Evolutionary conservation across 2,888 invertebrate species (phyloP).

Genomic region (Eilema depressum): DNA sequence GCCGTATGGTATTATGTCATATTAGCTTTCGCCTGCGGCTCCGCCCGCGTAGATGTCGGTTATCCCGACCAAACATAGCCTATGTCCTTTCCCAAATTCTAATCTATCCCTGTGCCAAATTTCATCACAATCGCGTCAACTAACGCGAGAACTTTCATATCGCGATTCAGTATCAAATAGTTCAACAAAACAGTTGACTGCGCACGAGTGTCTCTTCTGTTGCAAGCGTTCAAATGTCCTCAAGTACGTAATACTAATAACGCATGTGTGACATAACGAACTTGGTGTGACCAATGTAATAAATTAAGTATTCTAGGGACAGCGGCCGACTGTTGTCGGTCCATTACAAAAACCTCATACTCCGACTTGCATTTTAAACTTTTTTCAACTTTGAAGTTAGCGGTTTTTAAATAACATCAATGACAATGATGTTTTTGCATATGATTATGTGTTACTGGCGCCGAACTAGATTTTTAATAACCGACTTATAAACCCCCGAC

Average conservation of each 20-base stretch:
- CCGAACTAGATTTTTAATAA: no score
- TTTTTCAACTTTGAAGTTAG: slow-evolving; percentile 8
- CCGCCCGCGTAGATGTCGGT: no score
- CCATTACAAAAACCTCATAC: neutral
- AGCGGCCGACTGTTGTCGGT: neutral
- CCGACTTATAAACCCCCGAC: no score
- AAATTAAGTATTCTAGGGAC: neutral
- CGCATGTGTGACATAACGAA: neutral
- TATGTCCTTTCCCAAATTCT: no score
- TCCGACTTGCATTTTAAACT: slow-evolving; percentile 12
- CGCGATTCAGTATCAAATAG: no score
- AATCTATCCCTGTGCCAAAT: no score
- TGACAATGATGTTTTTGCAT: neutral
- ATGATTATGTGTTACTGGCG: neutral
- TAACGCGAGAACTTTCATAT: no score
- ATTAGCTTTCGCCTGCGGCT: no score
- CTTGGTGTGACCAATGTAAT: neutral
- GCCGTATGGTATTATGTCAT: no score
- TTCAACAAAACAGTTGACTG: neutral
- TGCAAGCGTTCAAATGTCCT: neutral
- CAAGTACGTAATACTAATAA: neutral
- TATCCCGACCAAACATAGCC: no score
- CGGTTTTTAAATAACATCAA: neutral
- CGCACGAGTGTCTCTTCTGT: neutral
- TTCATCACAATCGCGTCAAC: no score